Base-by-base conservation (phyloP, 2,888 invertebrate genomes). In the Trachelus tabidus region DNA sequence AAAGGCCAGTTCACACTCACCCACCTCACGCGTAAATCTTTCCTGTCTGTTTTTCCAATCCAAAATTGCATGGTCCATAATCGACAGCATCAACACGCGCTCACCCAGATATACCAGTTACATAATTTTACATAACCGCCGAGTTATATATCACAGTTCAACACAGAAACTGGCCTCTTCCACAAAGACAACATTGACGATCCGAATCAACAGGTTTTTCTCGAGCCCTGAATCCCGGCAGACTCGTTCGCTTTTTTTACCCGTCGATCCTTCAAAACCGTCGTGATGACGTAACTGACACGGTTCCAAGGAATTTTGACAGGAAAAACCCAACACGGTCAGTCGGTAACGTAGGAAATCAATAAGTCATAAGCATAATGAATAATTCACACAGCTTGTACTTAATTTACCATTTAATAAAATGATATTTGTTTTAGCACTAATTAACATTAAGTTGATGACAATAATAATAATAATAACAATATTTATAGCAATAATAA, bases 351-450 rank as follows among this genome's bases (percentile, higher is more conserved):
- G 56, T 56, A 23, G 23, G 23, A 56, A 56, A 56, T 1, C 23
- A 23, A 23, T 2, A 11, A 71, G 71, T 15, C 71, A 71, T 33
- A n/a, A 15, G 0, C n/a, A 31, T 0, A 71, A 31, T 6, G 4
- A 69, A 12, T 33, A 34, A 71, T 12, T 71, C 0, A 23, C 33
- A 31, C 31, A 30, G 71, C 15, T 71, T 71, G 71, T 71, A 71
- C 80, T 79, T 74, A 83, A 77, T 79, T 80, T 77, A 80, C 80
- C 81, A 83, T 85, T 86, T 85, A 84, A 85, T 85, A 84, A 84
- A 86, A 85, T 84, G 81, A 85, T 83, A 85, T 79, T 85, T 79
- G 81, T 82, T 23, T 82, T 86, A 83, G 81, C 77, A 82, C 75
- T 79, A 79, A 80, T 81, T 83, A 82, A 82, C 79, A 82, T 84